A percentile compares a stretch with the other conserved stretches of the same genome.
These are phyloP conservation scores for Dromas ardeola DNA, from an alignment of 2,113 vertebrate genomes.

Conservation along the genomic window DNA sequence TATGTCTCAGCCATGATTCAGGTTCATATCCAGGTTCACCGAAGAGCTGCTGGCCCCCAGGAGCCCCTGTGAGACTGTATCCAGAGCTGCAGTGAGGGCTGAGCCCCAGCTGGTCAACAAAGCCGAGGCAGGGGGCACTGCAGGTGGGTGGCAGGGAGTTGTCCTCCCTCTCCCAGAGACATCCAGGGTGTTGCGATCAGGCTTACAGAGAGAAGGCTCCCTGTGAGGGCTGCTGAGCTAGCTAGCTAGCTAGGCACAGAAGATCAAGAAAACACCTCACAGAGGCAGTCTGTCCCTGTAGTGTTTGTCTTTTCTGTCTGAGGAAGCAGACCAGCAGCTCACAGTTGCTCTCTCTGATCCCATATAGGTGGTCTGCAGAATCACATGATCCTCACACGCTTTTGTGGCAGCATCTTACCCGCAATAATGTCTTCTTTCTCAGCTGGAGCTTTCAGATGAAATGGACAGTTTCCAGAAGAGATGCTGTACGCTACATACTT, in stretches of 20 bases:
- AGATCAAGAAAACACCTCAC: background rate
- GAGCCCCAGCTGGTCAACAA: rapidly evolving
- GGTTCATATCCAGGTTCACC: background rate
- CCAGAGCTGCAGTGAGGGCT: background rate
- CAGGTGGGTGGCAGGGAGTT: rapidly evolving
- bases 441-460: background rate
- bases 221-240: background rate
- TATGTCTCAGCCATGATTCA: background rate
- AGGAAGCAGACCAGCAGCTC: background rate
- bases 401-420: background rate
- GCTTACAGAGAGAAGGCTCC: background rate
- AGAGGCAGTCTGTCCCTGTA: rapidly evolving
- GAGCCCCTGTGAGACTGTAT: background rate
- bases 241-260: background rate
- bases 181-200: background rate
- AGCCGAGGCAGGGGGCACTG: background rate
- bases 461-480: background rate
- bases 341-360: background rate
- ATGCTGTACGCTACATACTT: background rate
- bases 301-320: background rate
- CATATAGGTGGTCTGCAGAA: background rate
- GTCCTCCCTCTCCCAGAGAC: background rate
- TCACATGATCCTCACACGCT: background rate
- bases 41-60: background rate
- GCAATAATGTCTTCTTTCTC: background rate